These are phyloP conservation scores for Dendrolimus houi DNA, from an alignment of 2,888 invertebrate species.

Conservation along the genomic window DNA sequence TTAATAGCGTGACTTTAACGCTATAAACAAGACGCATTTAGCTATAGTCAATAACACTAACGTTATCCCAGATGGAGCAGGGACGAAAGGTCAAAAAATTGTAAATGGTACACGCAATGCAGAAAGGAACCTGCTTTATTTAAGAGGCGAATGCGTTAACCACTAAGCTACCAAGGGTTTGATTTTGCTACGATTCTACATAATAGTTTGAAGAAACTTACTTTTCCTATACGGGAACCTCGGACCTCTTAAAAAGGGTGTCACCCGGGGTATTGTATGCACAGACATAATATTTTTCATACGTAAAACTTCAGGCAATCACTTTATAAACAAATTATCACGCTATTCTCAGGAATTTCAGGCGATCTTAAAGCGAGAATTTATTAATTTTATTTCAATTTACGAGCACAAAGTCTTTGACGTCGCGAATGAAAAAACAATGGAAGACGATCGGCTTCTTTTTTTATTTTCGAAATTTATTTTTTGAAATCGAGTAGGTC, in stretches of 20 bases:
- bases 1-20: no score
- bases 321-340: slow-evolving; percentile 14
- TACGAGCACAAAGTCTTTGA: neutral
- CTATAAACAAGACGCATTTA: no score
- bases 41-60: no score
- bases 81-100: no score
- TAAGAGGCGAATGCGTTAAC: no score
- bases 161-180: no score
- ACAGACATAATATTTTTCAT: slow-evolving; percentile 58
- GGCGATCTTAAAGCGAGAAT: neutral
- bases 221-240: slow-evolving; percentile 71
- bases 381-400: neutral
- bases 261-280: slow-evolving; percentile 66
- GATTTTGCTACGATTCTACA: neutral
- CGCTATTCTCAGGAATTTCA: slow-evolving; percentile 3
- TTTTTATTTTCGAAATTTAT: slow-evolving; percentile 39
- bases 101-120: no score
- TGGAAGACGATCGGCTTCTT: slow-evolving; percentile 50
- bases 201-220: slow-evolving; percentile 36
- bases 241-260: slow-evolving; percentile 68
- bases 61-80: no score
- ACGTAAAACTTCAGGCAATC: slow-evolving; percentile 10
- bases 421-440: slow-evolving; percentile 46
- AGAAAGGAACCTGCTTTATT: no score
- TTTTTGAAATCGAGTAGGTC: slow-evolving; percentile 32